Evolutionary conservation across 2,113 vertebrate species (phyloP), one percentile per base, ranked within the genome.

Genomic region (Paramormyrops kingsleyae): DNA sequence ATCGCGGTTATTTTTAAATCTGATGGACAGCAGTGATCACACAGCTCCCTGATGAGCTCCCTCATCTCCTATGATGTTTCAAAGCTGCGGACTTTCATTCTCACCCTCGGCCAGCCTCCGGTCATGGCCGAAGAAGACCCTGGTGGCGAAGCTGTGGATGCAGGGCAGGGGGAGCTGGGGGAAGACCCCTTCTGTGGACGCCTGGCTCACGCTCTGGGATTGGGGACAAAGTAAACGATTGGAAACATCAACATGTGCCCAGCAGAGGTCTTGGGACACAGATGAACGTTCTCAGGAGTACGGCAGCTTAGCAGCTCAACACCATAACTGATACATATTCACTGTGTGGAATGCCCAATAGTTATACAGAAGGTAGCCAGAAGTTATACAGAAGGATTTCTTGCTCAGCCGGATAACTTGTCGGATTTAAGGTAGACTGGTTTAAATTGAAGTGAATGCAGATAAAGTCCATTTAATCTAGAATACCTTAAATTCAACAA

Each of bases 91-190:
- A 50, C 83, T 85, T 49, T n/a, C 42, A 50, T n/a, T 50, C 44
- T 94, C 94, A 99, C 99, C 99, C 95, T 99, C 97, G 88, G 98
- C 97, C 52, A 97, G 98, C 92, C 97, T 95, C 91, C 97, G 96
- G 91, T 99, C 97, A 13, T 98, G 98, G 66, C 99, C 99, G 62
- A 99, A 99, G 95, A 99, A 99, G 89, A 99, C 96, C 0, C 99
- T 95, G 0, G 98, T 99, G 90, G 96, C 96, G 87, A 97, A 95
- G 91, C 96, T 97, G 91, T 97, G 96, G 94, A 99, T 97, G 88
- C 97, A 98, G 0, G 99, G 99, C 77, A 99, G 96, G 52, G 99
- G 98, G 92, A 99, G 97, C 91, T 98, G 97, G 6, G 97, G 97
- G 44, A 98, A 95, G 83, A 94, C 91, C 44, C 92, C 94, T 87